These are phyloP conservation scores for Nothocercus julius DNA, from an alignment of 2,113 vertebrate species.

Conservation along the genomic window DNA sequence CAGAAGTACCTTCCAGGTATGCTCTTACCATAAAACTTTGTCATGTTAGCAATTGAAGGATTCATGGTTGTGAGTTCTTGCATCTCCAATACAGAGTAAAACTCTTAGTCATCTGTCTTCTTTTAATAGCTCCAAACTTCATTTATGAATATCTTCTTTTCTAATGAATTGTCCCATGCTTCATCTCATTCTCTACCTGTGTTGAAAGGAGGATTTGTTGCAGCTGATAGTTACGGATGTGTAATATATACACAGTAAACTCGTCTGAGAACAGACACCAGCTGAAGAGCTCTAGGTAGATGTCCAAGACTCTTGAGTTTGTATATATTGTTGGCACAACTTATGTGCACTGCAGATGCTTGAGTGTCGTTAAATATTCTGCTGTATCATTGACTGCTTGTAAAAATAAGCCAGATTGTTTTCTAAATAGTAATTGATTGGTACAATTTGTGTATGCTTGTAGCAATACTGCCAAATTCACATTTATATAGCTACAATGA, in stretches of 20 bases:
- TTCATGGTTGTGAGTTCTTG: neutral
- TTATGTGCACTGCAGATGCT: neutral
- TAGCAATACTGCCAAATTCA: constrained; percentile 33
- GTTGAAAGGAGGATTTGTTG: neutral
- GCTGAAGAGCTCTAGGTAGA: neutral
- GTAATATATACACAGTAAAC: neutral
- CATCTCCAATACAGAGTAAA: neutral
- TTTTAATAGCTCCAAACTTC: neutral
- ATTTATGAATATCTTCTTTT: neutral
- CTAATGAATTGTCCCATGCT: neutral
- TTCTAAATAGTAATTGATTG: constrained; percentile 48
- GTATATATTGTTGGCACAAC: neutral
- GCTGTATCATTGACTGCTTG: neutral
- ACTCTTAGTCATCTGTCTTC: neutral
- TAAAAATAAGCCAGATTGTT: constrained; percentile 46
- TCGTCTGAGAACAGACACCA: neutral
- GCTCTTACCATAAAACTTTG: neutral
- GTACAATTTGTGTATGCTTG: constrained; percentile 16
- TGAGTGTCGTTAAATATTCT: neutral
- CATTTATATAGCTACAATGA: constrained; percentile 30
- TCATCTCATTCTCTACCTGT: neutral
- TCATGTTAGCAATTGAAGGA: neutral
- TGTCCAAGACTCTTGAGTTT: neutral
- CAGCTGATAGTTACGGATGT: neutral
- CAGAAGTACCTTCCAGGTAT: neutral